Percentiles rank a stretch among this genome's conserved stretches.
Evolutionary conservation across 2,888 invertebrate genomes (phyloP).

Genomic region (Callyntrura guangdongensis): DNA sequence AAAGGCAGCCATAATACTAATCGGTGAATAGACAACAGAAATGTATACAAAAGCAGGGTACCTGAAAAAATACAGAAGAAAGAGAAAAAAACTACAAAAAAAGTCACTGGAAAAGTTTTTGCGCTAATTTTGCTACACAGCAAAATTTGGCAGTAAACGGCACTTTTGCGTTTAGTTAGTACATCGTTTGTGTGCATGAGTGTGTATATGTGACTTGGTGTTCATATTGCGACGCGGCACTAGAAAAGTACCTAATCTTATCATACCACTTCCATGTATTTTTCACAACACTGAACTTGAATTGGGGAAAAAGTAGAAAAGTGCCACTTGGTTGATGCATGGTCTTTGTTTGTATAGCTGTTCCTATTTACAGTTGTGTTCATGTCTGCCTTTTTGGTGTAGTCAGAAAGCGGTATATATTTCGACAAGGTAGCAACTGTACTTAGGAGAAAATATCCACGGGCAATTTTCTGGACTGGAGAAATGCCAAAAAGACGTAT

Average conservation of each 20-base stretch:
- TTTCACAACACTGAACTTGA: constrained; percentile 67
- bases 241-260: constrained; percentile 15
- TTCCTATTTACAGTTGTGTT: constrained; percentile 8
- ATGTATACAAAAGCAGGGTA: background rate
- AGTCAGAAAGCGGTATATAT: background rate
- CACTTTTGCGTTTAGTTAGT: background rate
- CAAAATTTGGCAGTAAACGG: constrained; percentile 20
- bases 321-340: constrained; percentile 38
- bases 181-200: too few relatives aligned
- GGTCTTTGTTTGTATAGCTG: constrained; percentile 30
- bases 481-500: constrained; percentile 49
- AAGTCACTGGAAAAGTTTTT: constrained; percentile 39
- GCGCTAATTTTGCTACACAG: background rate
- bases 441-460: constrained; percentile 19
- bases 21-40: background rate
- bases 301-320: constrained; percentile 49
- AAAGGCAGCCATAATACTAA: background rate
- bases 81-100: background rate
- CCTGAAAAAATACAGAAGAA: constrained; percentile 35
- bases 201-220: background rate
- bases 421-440: constrained; percentile 10
- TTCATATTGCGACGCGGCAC: constrained; percentile 21
- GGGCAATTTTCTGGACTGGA: constrained; percentile 53
- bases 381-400: background rate
- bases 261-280: constrained; percentile 38